These are phyloP conservation scores for Protobothrops flavoviridis DNA, from an alignment of 2,113 vertebrate species.

Conservation along the genomic window DNA sequence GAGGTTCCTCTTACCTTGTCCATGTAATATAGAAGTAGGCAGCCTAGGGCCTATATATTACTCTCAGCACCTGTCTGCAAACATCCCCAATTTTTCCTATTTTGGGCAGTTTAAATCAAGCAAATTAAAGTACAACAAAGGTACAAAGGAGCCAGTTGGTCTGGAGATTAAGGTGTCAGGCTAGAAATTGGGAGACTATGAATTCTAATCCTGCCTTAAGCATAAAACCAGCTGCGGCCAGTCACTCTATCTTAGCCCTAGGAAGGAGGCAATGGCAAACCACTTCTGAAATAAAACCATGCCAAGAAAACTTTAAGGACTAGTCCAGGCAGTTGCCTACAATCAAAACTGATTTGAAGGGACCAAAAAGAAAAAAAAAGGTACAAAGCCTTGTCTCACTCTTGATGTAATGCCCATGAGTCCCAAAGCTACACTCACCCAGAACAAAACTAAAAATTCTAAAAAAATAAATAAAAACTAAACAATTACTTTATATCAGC, in stretches of 20 bases:
- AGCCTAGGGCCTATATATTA: neutral
- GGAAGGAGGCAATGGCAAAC: neutral
- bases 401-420: neutral
- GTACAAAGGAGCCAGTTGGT: neutral
- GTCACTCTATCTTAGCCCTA: neutral
- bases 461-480: neutral
- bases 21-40: neutral
- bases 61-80: neutral
- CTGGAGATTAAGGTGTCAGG: neutral
- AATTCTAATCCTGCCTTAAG: neutral
- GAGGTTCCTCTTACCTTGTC: neutral
- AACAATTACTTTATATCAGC: neutral
- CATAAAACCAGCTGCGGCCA: neutral
- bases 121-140: neutral
- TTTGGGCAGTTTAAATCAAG: neutral
- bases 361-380: neutral
- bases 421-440: neutral
- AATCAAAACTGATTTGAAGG: neutral
- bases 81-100: neutral
- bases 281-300: neutral
- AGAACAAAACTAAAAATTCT: neutral
- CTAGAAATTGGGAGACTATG: neutral
- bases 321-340: neutral
- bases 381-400: neutral
- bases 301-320: neutral